Percentiles rank a stretch among this genome's conserved stretches.
Evolutionary conservation across 2,888 invertebrate genomes (phyloP).

Genomic region (Hyposoter dolosus): DNA sequence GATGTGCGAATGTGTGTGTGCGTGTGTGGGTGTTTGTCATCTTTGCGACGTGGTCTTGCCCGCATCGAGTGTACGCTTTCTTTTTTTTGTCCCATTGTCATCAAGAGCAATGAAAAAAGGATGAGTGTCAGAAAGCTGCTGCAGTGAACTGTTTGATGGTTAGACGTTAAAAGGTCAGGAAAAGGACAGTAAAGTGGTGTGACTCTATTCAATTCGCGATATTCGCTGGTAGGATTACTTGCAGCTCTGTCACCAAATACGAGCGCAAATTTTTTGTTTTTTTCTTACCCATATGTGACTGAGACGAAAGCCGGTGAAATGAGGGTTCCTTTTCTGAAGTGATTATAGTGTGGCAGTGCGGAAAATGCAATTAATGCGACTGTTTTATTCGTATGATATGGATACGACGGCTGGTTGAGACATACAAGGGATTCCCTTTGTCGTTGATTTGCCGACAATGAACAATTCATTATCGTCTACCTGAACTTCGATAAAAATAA

Average conservation of each 20-base stretch:
- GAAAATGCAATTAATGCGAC: neutral
- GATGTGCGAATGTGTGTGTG: slow-evolving; percentile 11
- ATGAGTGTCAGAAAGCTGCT: slow-evolving; percentile 34
- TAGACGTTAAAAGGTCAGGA: slow-evolving; percentile 1
- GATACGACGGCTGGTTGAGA: neutral
- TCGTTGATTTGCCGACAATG: neutral
- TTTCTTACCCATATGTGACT: neutral
- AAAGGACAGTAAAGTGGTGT: slow-evolving; percentile 9
- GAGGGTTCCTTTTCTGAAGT: neutral
- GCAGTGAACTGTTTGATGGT: slow-evolving; percentile 13
- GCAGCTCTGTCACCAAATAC: neutral
- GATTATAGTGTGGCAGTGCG: neutral
- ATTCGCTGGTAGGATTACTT: neutral
- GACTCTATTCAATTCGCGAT: slow-evolving; percentile 15
- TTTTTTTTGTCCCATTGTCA: slow-evolving; percentile 35
- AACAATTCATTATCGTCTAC: neutral
- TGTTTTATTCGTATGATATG: slow-evolving; percentile 4
- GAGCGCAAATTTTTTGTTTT: neutral
- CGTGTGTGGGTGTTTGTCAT: slow-evolving; percentile 20
- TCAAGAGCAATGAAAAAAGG: slow-evolving; percentile 28
- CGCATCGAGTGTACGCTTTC: slow-evolving; percentile 23
- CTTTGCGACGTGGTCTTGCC: slow-evolving; percentile 42
- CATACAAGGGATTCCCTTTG: neutral
- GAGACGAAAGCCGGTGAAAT: neutral
- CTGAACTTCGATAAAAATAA: slow-evolving; percentile 5